A percentile compares a stretch with the other conserved stretches of the same genome.
These are phyloP conservation scores for Tridacna gigas DNA, from an alignment of 2,888 invertebrate genomes.

Conservation along the genomic window DNA sequence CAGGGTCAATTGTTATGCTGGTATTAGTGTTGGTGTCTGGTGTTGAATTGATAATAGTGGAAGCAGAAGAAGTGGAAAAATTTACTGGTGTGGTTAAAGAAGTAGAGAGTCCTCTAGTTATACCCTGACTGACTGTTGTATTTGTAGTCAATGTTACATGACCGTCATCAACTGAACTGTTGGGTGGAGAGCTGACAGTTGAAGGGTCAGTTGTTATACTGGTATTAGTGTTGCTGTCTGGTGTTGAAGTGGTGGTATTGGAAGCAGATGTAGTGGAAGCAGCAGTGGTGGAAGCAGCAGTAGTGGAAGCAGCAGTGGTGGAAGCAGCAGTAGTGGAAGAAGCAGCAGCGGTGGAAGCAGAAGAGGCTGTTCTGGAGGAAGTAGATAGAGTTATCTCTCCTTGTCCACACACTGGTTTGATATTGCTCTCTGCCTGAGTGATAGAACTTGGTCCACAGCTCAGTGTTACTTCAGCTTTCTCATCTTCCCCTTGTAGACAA, in stretches of 20 bases:
- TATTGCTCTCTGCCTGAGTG: not conserved
- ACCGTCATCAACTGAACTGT: no score
- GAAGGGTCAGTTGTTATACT: not conserved
- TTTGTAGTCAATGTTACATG: no score
- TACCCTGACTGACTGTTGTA: no score
- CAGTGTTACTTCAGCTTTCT: constrained; percentile 4
- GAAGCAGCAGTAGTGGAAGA: not conserved
- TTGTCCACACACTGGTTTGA: constrained; percentile 15
- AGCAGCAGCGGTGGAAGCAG: not conserved
- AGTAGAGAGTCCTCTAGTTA: no score
- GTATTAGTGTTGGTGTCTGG: not conserved
- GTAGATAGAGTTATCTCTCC: not conserved
- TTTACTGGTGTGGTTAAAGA: no score
- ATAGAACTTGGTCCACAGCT: constrained; percentile 13
- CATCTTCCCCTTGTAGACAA: constrained; percentile 1
- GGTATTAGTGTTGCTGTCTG: not conserved
- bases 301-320: not conserved
- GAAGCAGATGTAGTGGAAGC: not conserved
- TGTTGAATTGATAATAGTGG: not conserved
- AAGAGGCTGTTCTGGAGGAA: not conserved
- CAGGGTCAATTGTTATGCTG: no score
- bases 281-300: not conserved
- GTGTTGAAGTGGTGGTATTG: not conserved
- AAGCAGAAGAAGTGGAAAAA: not conserved
- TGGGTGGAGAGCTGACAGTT: not conserved